Evolutionary conservation across 2,797 vertebrate species (phyloP).

Genomic region (Heliangelus exortis): DNA sequence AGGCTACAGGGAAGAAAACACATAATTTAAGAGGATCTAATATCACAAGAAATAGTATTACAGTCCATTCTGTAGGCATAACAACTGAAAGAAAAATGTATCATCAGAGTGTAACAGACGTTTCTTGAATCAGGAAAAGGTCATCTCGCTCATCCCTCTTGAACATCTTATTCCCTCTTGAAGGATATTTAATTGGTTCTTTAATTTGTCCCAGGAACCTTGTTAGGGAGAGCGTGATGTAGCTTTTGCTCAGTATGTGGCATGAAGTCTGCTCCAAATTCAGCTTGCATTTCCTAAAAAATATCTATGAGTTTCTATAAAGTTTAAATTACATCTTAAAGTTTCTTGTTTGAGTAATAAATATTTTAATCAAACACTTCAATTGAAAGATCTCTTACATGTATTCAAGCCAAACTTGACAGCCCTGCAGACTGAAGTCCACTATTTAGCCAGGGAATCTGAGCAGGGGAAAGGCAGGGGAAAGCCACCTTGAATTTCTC

Average conservation of each 20-base stretch:
- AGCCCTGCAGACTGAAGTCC: background rate
- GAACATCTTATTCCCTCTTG: background rate
- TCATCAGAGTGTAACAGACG: background rate
- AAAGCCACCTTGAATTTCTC: background rate
- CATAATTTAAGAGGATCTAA: background rate
- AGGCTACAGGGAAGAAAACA: background rate
- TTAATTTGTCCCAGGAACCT: constrained; percentile 2
- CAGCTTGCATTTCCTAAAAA: background rate
- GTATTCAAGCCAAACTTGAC: background rate
- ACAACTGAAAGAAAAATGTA: constrained; percentile 1
- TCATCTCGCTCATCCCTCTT: background rate
- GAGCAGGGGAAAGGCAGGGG: background rate
- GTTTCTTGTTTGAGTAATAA: background rate
- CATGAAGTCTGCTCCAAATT: background rate
- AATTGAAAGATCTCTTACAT: background rate
- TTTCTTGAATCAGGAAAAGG: constrained; percentile 7
- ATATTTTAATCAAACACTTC: background rate
- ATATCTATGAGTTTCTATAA: background rate
- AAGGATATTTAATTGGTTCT: background rate
- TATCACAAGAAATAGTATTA: background rate
- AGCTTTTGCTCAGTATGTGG: background rate
- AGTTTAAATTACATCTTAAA: background rate
- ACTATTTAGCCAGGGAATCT: background rate
- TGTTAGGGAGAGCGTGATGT: background rate
- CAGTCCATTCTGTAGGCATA: background rate